Evolutionary conservation across 2,888 invertebrate genomes (phyloP).

Genomic region (Colostygia pectinataria): DNA sequence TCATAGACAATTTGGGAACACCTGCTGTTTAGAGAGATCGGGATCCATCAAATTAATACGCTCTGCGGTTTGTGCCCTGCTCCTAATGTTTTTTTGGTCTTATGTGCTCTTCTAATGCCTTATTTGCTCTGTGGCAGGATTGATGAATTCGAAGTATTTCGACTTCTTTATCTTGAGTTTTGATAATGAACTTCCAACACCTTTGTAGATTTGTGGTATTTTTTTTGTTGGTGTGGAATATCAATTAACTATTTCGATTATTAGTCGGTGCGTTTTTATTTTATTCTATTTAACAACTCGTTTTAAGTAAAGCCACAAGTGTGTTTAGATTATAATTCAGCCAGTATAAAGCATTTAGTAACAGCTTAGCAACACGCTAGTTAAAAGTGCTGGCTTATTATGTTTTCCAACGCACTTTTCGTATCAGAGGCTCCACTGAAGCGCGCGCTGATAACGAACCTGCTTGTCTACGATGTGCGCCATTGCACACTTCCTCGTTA

Average conservation of each 20-base stretch:
- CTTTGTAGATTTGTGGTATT: conserved; percentile 18
- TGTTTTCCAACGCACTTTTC: conserved; percentile 3
- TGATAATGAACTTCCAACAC: conserved; percentile 29
- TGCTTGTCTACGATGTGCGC: conserved; percentile 26
- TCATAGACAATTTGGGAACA: conserved; percentile 76
- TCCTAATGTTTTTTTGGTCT: conserved; percentile 8
- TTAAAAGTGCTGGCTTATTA: background rate
- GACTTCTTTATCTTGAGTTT: conserved; percentile 26
- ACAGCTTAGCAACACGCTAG: conserved; percentile 1
- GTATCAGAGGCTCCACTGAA: conserved; percentile 10
- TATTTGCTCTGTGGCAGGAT: conserved; percentile 41
- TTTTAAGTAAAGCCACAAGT: too few relatives aligned
- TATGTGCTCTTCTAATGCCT: conserved; percentile 31
- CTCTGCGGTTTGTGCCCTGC: conserved; percentile 27
- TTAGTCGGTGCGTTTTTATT: too few relatives aligned
- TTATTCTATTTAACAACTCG: too few relatives aligned
- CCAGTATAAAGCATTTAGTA: background rate
- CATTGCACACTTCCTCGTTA: conserved; percentile 34
- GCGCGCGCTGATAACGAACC: conserved; percentile 20
- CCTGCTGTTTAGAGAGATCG: conserved; percentile 64
- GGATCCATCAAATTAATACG: conserved; percentile 68
- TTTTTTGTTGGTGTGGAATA: background rate
- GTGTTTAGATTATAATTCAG: background rate
- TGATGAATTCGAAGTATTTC: conserved; percentile 32
- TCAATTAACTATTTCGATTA: background rate